Evolutionary conservation across 2,113 vertebrate genomes (phyloP).

Genomic region (Hydropotes inermis): DNA sequence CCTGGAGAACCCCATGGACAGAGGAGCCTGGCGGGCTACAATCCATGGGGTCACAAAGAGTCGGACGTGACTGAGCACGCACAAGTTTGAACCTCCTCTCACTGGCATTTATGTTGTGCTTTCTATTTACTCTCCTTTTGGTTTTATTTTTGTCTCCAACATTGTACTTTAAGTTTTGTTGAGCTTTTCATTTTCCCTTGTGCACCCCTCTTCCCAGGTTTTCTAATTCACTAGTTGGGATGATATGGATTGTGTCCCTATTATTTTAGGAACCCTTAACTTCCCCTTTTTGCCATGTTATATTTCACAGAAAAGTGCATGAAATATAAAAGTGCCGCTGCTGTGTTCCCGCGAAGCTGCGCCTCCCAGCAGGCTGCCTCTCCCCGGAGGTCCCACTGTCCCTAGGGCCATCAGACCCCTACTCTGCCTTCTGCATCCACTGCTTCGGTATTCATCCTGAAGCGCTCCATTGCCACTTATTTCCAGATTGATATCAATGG

Average conservation of each 20-base stretch:
- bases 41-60: neutral
- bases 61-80: accelerated
- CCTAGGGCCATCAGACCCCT: accelerated
- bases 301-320: neutral
- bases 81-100: neutral
- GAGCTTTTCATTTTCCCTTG: neutral
- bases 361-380: neutral
- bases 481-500: neutral
- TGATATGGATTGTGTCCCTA: neutral
- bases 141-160: neutral
- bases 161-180: neutral
- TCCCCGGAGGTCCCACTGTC: neutral
- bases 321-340: neutral
- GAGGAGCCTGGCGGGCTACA: neutral
- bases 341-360: accelerated
- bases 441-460: neutral
- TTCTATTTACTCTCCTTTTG: neutral
- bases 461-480: too few relatives aligned
- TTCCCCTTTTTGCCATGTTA: neutral
- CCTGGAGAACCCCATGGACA: neutral
- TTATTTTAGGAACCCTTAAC: neutral
- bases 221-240: neutral
- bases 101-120: neutral
- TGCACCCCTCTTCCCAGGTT: neutral
- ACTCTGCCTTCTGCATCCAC: neutral